Conservation (phyloP, 2,888 invertebrate genomes). For the Ormyrus nitidulus region DNA sequence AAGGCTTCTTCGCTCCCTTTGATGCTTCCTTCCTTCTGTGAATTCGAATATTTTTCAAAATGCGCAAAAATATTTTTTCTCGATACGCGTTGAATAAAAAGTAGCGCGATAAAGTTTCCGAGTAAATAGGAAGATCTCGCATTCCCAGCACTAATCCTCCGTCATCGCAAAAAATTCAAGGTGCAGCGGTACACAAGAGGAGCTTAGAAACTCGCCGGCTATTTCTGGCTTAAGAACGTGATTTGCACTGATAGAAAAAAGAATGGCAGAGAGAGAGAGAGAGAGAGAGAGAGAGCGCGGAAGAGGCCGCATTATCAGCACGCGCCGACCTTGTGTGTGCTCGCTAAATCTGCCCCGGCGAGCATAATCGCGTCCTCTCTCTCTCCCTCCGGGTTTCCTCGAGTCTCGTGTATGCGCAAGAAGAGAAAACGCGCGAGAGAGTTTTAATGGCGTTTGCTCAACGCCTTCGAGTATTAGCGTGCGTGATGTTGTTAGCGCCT, state of each 20-base stretch:
- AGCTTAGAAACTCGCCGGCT: background rate
- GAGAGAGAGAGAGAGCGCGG: constrained; percentile 56
- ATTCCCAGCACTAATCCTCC: too few species aligned
- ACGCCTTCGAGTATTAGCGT: constrained; percentile 53
- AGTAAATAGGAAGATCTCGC: too few species aligned
- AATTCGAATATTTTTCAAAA: too few species aligned
- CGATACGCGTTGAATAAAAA: too few species aligned
- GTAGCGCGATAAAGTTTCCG: too few species aligned
- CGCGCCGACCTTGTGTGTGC: constrained; percentile 72
- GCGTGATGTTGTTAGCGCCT: constrained; percentile 36
- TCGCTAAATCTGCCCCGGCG: constrained; percentile 70
- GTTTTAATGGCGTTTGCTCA: constrained; percentile 66
- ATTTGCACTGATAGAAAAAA: constrained; percentile 46
- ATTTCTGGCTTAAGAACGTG: constrained; percentile 43
- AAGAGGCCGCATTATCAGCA: constrained; percentile 73
- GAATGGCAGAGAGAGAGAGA: constrained; percentile 45
- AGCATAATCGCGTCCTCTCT: constrained; percentile 65
- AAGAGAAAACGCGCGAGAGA: constrained; percentile 55
- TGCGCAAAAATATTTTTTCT: too few species aligned
- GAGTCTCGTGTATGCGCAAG: constrained; percentile 31
- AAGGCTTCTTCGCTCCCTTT: too few species aligned
- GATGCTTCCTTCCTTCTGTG: too few species aligned
- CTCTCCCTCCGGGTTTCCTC: constrained; percentile 15
- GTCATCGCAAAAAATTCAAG: too few species aligned
- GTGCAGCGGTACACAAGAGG: too few species aligned